phyloP scores from a whole-genome alignment of 2,888 invertebrate genomes.

The Cordilura impudica region DNA sequence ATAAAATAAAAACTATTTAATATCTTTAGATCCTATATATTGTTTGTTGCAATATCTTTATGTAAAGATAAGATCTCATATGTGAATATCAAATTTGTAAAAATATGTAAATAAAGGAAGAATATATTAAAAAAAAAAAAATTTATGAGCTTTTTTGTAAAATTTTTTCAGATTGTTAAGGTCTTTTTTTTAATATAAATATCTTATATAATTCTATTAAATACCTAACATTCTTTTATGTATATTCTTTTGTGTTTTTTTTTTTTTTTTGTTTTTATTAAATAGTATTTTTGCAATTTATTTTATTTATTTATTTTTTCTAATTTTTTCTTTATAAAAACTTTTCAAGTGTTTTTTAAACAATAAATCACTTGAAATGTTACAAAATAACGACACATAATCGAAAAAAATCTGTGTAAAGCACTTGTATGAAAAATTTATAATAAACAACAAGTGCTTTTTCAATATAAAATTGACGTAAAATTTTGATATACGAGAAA shows the following conservation, averaged over 20 bases:
- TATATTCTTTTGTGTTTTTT: not conserved
- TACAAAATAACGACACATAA: constrained; percentile 64
- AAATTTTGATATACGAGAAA: constrained; percentile 27
- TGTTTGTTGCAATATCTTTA: too few relatives aligned
- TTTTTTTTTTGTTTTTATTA: too few relatives aligned
- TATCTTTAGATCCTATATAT: too few relatives aligned
- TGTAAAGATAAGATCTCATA: too few relatives aligned
- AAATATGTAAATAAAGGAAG: too few relatives aligned
- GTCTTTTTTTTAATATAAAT: too few relatives aligned
- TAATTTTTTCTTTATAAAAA: constrained; percentile 38
- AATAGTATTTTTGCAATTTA: too few relatives aligned
- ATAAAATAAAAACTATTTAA: too few relatives aligned
- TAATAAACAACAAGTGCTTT: constrained; percentile 43
- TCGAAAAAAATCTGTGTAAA: constrained; percentile 72
- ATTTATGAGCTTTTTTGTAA: too few relatives aligned
- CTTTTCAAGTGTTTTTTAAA: constrained; percentile 68
- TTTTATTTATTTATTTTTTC: not conserved
- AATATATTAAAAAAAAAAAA: too few relatives aligned
- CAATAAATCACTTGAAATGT: constrained; percentile 74
- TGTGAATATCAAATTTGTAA: too few relatives aligned
- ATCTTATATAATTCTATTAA: not conserved
- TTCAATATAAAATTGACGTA: constrained; percentile 28
- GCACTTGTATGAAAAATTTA: constrained; percentile 67
- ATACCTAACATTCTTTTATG: not conserved
- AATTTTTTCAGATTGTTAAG: too few relatives aligned